These are phyloP conservation scores for Euschistus heros DNA, from an alignment of 1,140 invertebrate species.

Conservation along the genomic window DNA sequence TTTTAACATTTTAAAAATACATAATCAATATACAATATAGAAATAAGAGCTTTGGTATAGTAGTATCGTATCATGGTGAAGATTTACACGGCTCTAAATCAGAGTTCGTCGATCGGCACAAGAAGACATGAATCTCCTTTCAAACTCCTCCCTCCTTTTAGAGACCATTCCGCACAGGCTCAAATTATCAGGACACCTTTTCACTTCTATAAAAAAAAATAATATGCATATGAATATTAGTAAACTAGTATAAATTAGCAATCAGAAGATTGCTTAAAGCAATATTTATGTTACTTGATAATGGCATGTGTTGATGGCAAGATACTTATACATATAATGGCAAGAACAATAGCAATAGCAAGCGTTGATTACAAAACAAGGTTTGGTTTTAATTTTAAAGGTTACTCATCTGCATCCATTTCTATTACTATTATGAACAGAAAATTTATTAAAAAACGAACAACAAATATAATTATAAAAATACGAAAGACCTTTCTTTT, in stretches of 20 bases:
- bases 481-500: too few species aligned
- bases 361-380: too few species aligned
- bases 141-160: slow-evolving; percentile 24
- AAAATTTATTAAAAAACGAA: too few species aligned
- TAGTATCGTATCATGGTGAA: not conserved
- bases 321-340: too few species aligned
- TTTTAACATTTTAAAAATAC: slow-evolving; percentile 7
- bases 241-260: not conserved
- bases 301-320: not conserved
- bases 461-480: too few species aligned
- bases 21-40: not conserved
- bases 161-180: slow-evolving; percentile 26
- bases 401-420: too few species aligned
- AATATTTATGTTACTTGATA: not conserved
- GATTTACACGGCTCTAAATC: not conserved
- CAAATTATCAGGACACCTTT: slow-evolving; percentile 28
- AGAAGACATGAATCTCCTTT: slow-evolving; percentile 21
- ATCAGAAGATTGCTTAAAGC: not conserved
- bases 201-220: slow-evolving; percentile 28
- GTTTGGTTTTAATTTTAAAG: too few species aligned
- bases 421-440: too few species aligned
- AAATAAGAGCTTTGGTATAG: slow-evolving; percentile 11
- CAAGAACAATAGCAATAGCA: too few species aligned
- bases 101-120: not conserved
- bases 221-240: not conserved